Percentiles rank a stretch among this genome's conserved stretches.
These are phyloP conservation scores for Hetaerina titia DNA, from an alignment of 2,888 invertebrate genomes.

Conservation along the genomic window DNA sequence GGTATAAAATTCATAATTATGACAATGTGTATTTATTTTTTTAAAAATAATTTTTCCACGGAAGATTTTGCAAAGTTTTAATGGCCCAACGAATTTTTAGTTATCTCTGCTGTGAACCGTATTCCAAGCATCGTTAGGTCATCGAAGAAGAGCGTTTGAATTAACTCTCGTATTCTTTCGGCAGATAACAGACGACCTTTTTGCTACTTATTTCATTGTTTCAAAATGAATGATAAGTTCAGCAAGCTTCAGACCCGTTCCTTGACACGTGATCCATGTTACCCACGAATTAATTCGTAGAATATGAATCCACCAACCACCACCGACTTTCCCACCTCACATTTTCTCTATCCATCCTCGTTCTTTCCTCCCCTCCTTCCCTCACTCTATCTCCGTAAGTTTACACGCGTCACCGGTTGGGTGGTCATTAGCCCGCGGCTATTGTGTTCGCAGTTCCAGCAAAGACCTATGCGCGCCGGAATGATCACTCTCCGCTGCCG, in stretches of 20 bases:
- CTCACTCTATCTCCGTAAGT: background rate
- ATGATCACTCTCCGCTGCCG: conserved; percentile 33
- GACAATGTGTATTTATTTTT: too few species aligned
- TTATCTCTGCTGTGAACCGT: too few species aligned
- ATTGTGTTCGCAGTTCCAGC: conserved; percentile 10
- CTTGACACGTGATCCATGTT: background rate
- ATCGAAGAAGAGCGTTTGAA: too few species aligned
- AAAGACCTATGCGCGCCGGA: conserved; percentile 31
- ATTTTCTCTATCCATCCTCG: background rate
- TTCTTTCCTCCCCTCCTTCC: background rate
- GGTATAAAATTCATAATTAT: too few species aligned
- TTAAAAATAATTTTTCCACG: too few species aligned
- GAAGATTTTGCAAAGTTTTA: too few species aligned
- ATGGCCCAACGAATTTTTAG: too few species aligned
- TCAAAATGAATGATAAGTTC: background rate
- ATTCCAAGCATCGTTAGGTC: too few species aligned
- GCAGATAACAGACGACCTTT: background rate
- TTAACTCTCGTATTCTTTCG: too few species aligned
- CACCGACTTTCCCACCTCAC: background rate
- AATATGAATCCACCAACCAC: background rate
- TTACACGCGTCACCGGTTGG: conserved; percentile 45
- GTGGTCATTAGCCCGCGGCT: conserved; percentile 55
- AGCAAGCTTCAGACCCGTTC: background rate
- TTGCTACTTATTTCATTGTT: background rate
- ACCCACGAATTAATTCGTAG: background rate